Percentiles rank a stretch among this genome's conserved stretches.
Evolutionary conservation across 2,797 vertebrate genomes (phyloP).

Genomic region (Sylvia borin): DNA sequence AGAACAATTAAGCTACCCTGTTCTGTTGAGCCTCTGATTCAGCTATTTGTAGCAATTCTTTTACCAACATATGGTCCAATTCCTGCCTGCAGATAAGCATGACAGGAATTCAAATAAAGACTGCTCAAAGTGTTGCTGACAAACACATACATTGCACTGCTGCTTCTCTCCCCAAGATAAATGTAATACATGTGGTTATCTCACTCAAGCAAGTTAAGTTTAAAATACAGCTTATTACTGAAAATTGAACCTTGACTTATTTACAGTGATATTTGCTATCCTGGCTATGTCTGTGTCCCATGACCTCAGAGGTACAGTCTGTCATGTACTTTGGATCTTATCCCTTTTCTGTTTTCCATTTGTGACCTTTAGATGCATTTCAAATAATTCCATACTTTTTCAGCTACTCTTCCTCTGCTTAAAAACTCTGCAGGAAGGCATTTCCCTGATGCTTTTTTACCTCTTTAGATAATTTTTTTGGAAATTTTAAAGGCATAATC

Average conservation of each 20-base stretch:
- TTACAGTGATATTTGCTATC: not conserved
- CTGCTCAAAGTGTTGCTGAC: not conserved
- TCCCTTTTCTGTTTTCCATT: not conserved
- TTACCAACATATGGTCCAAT: not conserved
- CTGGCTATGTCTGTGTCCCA: not conserved
- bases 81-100: not conserved
- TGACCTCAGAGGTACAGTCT: not conserved
- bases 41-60: not conserved
- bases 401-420: not conserved
- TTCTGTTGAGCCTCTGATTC: not conserved
- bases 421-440: not conserved
- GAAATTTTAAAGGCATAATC: not conserved
- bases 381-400: not conserved
- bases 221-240: not conserved
- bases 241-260: not conserved
- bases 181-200: not conserved
- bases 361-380: not conserved
- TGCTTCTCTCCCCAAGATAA: not conserved
- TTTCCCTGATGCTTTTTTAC: not conserved
- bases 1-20: not conserved
- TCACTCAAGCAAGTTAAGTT: not conserved
- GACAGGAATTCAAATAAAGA: slow-evolving; percentile 9
- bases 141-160: not conserved
- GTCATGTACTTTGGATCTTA: not conserved
- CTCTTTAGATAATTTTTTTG: not conserved